phyloP scores from a whole-genome alignment of 2,113 vertebrate species.

The Onychostruthus taczanowskii region DNA sequence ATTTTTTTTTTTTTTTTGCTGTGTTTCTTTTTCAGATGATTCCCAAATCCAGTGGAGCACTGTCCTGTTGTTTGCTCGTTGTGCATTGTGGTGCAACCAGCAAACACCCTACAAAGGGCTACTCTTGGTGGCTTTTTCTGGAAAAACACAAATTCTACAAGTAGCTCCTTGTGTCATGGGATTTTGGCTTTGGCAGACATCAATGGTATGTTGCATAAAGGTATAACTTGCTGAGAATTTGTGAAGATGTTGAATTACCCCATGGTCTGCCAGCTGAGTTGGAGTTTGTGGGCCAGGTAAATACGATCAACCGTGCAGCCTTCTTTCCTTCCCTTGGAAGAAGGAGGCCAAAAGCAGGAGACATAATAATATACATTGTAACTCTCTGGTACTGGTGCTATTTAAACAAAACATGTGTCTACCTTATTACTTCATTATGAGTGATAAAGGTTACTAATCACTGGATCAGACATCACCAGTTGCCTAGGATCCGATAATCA shows the following conservation, averaged over 20 bases:
- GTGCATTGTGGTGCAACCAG: neutral
- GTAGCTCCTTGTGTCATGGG: neutral
- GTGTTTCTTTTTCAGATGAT: neutral
- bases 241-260: neutral
- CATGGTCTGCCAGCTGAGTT: neutral
- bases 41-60: neutral
- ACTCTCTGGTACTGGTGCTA: neutral
- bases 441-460: neutral
- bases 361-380: neutral
- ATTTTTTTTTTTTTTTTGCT: neutral
- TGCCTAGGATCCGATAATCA: neutral
- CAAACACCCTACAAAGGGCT: neutral
- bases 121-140: neutral
- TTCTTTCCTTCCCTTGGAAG: neutral
- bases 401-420: neutral
- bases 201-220: neutral
- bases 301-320: accelerated
- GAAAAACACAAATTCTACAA: neutral
- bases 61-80: too few species aligned
- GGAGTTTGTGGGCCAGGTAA: neutral
- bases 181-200: neutral
- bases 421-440: neutral
- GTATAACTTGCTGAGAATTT: neutral
- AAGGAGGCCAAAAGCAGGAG: neutral
- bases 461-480: neutral